Evolutionary conservation across 2,797 vertebrate species (phyloP).

Genomic region (Alca torda): DNA sequence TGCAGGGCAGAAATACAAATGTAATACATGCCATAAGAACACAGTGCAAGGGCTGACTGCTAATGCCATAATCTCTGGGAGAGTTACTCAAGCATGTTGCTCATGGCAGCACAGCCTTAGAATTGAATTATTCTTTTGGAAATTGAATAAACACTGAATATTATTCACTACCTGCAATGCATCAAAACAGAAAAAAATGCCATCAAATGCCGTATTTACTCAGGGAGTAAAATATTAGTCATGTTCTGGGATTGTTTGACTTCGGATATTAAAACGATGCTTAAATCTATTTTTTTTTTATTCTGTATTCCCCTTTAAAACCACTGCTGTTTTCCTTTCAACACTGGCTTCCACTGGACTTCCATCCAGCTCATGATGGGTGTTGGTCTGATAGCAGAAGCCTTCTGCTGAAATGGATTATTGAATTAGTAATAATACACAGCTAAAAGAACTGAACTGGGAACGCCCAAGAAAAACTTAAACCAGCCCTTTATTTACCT

Average conservation of each 20-base stretch:
- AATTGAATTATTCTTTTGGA: slow-evolving; percentile 21
- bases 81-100: not conserved
- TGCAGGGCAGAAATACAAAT: not conserved
- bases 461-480: not conserved
- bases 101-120: not conserved
- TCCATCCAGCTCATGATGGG: not conserved
- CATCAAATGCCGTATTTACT: not conserved
- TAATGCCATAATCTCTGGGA: not conserved
- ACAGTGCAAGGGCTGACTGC: not conserved
- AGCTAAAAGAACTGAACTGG: not conserved
- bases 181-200: not conserved
- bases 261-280: not conserved
- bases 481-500: not conserved
- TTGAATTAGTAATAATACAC: not conserved
- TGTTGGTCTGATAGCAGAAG: not conserved
- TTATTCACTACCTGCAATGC: not conserved
- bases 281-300: not conserved
- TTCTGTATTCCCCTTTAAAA: not conserved
- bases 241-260: not conserved
- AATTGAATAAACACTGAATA: slow-evolving; percentile 15
- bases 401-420: not conserved
- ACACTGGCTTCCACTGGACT: not conserved
- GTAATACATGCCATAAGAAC: not conserved
- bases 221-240: not conserved
- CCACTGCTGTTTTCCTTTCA: not conserved